phyloP scores from a whole-genome alignment of 2,888 invertebrate species.

The Unio delphinus region DNA sequence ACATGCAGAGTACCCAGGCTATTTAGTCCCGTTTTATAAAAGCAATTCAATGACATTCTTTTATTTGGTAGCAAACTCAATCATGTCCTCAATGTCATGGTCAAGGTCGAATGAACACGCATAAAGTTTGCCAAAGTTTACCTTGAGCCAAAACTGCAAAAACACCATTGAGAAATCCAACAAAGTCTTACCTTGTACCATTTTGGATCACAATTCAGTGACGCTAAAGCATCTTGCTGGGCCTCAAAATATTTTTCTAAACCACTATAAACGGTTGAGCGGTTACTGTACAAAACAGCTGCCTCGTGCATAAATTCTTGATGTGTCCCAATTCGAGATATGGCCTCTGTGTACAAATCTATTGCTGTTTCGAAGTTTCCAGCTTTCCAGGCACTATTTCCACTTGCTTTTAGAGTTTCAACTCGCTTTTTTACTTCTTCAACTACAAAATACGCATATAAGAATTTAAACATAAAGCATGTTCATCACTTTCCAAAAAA shows the following conservation, averaged over 20 bases:
- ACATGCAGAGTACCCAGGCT: too few species aligned
- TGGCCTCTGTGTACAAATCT: constrained; percentile 31
- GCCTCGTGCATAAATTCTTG: constrained; percentile 32
- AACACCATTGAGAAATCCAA: too few species aligned
- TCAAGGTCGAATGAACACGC: too few species aligned
- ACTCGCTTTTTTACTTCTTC: constrained; percentile 26
- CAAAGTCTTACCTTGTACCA: constrained; percentile 35
- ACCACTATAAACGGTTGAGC: constrained; percentile 32
- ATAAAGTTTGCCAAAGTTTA: too few species aligned
- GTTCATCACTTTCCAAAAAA: too few species aligned
- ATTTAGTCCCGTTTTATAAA: too few species aligned
- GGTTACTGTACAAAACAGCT: constrained; percentile 40
- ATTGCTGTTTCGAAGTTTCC: constrained; percentile 26
- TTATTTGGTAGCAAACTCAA: too few species aligned
- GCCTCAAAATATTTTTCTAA: constrained; percentile 23
- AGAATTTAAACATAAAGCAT: background rate
- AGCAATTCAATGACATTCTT: too few species aligned
- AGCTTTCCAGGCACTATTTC: constrained; percentile 30
- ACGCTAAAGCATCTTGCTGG: constrained; percentile 30
- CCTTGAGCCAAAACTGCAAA: too few species aligned
- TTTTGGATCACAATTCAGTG: constrained; percentile 25
- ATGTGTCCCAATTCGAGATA: constrained; percentile 22
- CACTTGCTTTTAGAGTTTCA: constrained; percentile 29
- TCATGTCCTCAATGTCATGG: too few species aligned
- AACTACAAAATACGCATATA: constrained; percentile 15